Conservation (phyloP, 2,797 vertebrate species). For the Emydoidea blandingii region DNA sequence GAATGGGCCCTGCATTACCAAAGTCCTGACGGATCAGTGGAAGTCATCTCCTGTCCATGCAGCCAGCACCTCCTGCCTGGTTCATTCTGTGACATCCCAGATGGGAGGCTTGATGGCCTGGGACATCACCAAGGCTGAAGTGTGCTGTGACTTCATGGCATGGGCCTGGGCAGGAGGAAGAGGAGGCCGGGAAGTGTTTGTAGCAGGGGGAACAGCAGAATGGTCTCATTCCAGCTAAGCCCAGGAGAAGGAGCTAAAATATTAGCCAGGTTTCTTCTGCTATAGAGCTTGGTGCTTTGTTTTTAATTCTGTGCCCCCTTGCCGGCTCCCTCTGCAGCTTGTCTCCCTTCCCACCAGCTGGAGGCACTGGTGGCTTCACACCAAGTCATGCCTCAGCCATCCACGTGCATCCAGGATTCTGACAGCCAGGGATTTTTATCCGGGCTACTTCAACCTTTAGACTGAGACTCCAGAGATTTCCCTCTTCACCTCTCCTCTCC, state of each 20-base stretch:
- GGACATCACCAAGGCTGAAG: neutral
- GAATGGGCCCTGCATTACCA: neutral
- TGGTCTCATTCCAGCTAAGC: neutral
- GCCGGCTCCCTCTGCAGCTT: neutral
- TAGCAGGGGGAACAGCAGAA: neutral
- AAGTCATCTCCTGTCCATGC: neutral
- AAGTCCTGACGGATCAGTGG: fast-evolving
- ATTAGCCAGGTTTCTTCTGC: neutral
- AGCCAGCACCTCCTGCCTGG: fast-evolving
- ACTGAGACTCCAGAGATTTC: slow-evolving; percentile 23
- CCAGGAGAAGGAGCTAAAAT: neutral
- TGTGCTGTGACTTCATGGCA: neutral
- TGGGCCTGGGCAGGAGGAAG: neutral
- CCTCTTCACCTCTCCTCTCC: slow-evolving; percentile 5
- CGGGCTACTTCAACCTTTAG: neutral
- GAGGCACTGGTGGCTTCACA: neutral
- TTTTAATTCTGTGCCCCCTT: neutral
- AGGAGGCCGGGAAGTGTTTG: neutral
- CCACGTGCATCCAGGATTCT: neutral
- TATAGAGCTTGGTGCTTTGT: neutral
- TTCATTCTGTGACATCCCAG: neutral
- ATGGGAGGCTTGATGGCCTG: neutral
- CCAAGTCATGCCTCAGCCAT: neutral
- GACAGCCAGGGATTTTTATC: neutral
- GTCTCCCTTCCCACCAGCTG: neutral